Evolutionary conservation across 2,888 invertebrate genomes (phyloP).

Genomic region (Epinotia bilunana): DNA sequence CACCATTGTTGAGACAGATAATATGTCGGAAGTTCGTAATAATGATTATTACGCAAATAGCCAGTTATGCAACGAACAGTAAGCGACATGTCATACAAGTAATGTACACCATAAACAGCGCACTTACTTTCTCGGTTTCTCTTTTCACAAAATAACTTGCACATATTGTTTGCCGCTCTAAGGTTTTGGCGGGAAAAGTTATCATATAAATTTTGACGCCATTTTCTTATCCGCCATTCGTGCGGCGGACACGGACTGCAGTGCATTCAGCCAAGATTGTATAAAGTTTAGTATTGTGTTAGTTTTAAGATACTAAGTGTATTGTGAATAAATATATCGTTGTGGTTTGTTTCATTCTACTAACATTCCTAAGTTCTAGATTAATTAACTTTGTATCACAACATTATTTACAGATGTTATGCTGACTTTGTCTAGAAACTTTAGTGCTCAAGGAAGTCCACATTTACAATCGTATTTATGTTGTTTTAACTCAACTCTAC

Average conservation of each 20-base stretch:
- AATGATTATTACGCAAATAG: conserved; percentile 37
- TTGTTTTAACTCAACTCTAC: neutral
- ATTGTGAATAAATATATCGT: conserved; percentile 35
- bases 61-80: conserved; percentile 32
- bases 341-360: conserved; percentile 35
- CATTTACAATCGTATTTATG: neutral
- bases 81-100: conserved; percentile 40
- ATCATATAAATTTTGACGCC: conserved; percentile 43
- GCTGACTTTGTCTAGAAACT: conserved; percentile 19
- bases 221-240: conserved; percentile 41
- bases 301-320: conserved; percentile 5
- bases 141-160: conserved; percentile 43
- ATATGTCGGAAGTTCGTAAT: conserved; percentile 32
- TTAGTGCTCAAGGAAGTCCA: neutral
- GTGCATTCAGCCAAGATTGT: conserved; percentile 33
- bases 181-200: conserved; percentile 44
- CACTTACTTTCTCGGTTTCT: conserved; percentile 43
- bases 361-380: conserved; percentile 18
- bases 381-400: conserved; percentile 22
- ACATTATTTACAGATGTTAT: conserved; percentile 11
- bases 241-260: conserved; percentile 35
- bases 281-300: conserved; percentile 16
- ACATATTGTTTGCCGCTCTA: conserved; percentile 42
- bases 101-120: conserved; percentile 43
- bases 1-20: conserved; percentile 27